phyloP scores from a whole-genome alignment of 1,140 invertebrate genomes.

The Ips nitidus region DNA sequence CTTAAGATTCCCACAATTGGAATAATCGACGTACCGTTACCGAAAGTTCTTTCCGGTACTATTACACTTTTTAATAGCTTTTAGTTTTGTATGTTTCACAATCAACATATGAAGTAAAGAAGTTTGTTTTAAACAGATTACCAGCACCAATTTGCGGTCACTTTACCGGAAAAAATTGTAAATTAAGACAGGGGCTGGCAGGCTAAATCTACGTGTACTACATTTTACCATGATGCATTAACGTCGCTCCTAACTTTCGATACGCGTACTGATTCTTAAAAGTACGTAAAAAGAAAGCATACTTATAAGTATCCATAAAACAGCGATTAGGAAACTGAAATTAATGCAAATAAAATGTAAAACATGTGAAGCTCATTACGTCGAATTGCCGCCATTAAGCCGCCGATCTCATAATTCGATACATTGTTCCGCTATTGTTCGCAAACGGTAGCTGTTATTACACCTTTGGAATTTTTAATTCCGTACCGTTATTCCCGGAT shows the following conservation, averaged over 20 bases:
- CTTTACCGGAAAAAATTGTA: too few species aligned
- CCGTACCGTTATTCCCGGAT: conserved; percentile 24
- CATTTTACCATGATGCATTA: conserved; percentile 20
- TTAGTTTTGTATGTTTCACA: too few species aligned
- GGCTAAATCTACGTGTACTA: too few species aligned
- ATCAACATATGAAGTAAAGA: too few species aligned
- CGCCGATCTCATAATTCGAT: conserved; percentile 40
- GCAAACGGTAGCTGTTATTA: conserved; percentile 25
- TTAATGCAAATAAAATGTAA: conserved; percentile 43
- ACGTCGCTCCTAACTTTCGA: conserved; percentile 25
- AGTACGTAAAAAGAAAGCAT: conserved; percentile 34
- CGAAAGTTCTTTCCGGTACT: too few species aligned
- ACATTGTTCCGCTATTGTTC: conserved; percentile 34
- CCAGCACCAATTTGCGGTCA: too few species aligned
- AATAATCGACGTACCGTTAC: too few species aligned
- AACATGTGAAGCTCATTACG: conserved; percentile 42
- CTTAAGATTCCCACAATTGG: too few species aligned
- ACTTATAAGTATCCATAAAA: conserved; percentile 40
- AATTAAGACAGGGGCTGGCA: too few species aligned
- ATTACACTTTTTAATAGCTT: too few species aligned
- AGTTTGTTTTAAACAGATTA: too few species aligned
- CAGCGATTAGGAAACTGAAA: conserved; percentile 40
- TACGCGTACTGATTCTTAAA: conserved; percentile 36
- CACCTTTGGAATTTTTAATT: conserved; percentile 34
- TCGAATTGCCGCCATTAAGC: conserved; percentile 30